Base-by-base conservation (phyloP, 2,113 vertebrate species). In the Sapajus apella region DNA sequence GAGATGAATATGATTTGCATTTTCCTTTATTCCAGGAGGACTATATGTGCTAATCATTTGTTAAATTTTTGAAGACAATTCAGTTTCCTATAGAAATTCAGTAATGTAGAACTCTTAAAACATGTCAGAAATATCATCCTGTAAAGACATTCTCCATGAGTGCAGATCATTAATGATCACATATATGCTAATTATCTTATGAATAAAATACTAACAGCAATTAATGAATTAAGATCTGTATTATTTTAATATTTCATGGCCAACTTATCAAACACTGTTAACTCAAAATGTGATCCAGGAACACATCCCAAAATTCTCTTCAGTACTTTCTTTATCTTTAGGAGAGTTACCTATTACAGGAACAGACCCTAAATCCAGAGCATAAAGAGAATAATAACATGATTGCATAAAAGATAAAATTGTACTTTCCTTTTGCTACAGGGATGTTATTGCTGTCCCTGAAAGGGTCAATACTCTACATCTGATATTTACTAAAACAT, bases 1-100 rank as follows among this genome's bases (percentile, higher is more conserved):
- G 86, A 92, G 83, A 61, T 64, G 98, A 96, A 73, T 21, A 88
- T 8, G 84, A 84, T 97, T 94, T 97, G 52, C 43, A 93, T 87
- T 95, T 95, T 72, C 40, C 55, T 32, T 82, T 95, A 87, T 72
- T 80, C 86, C 77, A 87, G 86, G 35, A 95, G 35, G 47, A 94
- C 87, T 90, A 91, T 92, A 52, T 66, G 72, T 79, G 11, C 85
- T 95, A 56, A 96, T 96, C 64, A 87, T 89, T 96, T 92, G 79
- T 43, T 32, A 85, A 64, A 64, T 64, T 75, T 93, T 95, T 83
- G 84, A 96, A 97, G 27, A 61, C 55, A 80, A 91, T 76, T 43
- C 56, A 79, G 16, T 50, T 91, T 21, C 50, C 23, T 85, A 88
- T 40, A 88, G 68, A 96, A 85, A 95, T n/a, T 9, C 20, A 79